Conservation (phyloP, 2,797 vertebrate genomes). For the Spinibarbus caldwelli region DNA sequence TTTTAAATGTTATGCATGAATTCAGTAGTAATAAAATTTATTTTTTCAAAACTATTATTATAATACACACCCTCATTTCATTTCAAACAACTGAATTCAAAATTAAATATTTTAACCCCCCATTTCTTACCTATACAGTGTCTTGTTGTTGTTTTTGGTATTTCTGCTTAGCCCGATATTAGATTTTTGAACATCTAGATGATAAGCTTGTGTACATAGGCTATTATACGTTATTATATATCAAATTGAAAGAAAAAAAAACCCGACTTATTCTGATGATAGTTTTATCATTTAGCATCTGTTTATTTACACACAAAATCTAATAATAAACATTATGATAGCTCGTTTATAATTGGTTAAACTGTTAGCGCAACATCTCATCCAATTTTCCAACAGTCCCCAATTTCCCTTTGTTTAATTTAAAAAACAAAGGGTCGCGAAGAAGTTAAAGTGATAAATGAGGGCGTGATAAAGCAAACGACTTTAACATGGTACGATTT, state of each 20-base stretch:
- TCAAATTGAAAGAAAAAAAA: neutral
- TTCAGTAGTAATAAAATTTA: neutral
- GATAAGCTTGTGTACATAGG: neutral
- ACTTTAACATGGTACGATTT: constrained; percentile 22
- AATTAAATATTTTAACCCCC: neutral
- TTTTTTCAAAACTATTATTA: neutral
- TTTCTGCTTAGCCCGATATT: neutral
- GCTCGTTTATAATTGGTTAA: constrained; percentile 1
- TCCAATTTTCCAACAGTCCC: neutral
- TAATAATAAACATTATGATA: neutral
- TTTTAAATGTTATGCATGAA: neutral
- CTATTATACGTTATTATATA: neutral
- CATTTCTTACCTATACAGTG: neutral
- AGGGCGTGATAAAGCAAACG: constrained; percentile 8
- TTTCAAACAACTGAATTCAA: neutral
- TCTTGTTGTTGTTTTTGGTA: neutral
- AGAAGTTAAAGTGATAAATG: constrained; percentile 75
- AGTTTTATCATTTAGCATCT: neutral
- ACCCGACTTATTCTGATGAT: neutral
- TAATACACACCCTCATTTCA: neutral
- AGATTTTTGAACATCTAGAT: neutral
- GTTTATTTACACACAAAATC: neutral
- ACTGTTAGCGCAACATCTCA: neutral
- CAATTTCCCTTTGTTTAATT: constrained; percentile 6
- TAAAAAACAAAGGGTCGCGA: neutral